Conservation (phyloP, 2,888 invertebrate species). For the Embidobia sp. region DNA sequence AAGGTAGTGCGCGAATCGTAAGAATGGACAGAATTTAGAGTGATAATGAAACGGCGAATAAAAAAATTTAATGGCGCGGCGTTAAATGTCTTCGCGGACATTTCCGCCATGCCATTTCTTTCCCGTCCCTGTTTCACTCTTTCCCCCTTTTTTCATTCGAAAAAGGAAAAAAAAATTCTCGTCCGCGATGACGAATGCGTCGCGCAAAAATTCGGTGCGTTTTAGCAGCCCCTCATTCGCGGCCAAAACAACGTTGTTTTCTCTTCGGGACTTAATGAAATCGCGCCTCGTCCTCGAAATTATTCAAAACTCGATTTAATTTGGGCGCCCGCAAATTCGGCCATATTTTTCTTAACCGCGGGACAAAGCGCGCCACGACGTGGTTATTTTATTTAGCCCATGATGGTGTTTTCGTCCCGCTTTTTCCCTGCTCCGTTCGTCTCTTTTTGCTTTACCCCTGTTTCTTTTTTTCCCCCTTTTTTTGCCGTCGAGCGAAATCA, state of each 20-base stretch:
- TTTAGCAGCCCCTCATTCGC: no score
- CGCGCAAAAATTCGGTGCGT: no score
- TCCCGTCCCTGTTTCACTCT: not conserved
- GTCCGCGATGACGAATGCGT: not conserved
- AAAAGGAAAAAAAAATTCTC: constrained; percentile 21
- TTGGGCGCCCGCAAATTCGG: constrained; percentile 25
- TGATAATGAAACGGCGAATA: constrained; percentile 79
- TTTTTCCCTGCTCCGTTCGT: no score
- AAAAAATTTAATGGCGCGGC: constrained; percentile 73
- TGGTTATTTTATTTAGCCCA: constrained; percentile 42
- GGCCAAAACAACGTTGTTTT: no score
- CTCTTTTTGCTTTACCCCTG: not conserved
- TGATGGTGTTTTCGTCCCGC: constrained; percentile 9
- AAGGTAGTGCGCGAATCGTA: constrained; percentile 65
- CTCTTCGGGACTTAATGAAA: no score
- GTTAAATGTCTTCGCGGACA: constrained; percentile 64
- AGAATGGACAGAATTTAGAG: constrained; percentile 80
- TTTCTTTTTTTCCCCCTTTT: constrained; percentile 7
- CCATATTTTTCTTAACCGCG: constrained; percentile 35
- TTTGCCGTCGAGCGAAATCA: constrained; percentile 61
- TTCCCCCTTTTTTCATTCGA: not conserved
- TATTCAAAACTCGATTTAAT: constrained; percentile 49
- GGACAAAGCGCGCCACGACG: constrained; percentile 17
- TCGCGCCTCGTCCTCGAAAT: no score
- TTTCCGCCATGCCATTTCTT: constrained; percentile 31